Percentiles rank a stretch among this genome's conserved stretches.
Evolutionary conservation across 92 coral and sea anemone species (phyloP).

Genomic region (Epizoanthus scotinus): DNA sequence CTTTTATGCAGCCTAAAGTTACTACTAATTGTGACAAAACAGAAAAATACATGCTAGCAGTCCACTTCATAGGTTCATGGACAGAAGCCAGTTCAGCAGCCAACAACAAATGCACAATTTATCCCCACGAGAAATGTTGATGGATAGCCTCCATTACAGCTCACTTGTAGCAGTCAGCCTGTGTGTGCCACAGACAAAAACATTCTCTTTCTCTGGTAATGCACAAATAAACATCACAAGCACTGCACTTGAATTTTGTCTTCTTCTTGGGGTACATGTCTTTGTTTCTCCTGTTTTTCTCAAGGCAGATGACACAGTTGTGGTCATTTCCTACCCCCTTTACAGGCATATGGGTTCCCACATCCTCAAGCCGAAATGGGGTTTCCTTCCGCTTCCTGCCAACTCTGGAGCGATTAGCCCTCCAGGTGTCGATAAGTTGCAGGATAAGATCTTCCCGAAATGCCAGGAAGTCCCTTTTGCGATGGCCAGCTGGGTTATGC

Average conservation of each 20-base stretch:
- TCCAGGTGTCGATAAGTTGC: conserved; percentile 40
- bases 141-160: background rate
- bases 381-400: conserved; percentile 49
- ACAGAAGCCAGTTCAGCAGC: background rate
- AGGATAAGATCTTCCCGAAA: conserved; percentile 50
- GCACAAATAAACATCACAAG: conserved; percentile 56
- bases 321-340: conserved; percentile 54
- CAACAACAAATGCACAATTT: conserved; percentile 12
- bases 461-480: conserved; percentile 38
- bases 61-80: conserved; percentile 4
- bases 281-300: conserved; percentile 35
- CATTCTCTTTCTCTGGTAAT: conserved; percentile 44
- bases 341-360: conserved; percentile 48
- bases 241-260: conserved; percentile 43
- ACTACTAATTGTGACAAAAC: conserved; percentile 4
- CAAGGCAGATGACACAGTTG: conserved; percentile 54
- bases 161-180: conserved; percentile 44
- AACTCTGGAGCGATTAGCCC: conserved; percentile 34
- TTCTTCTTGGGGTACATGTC: conserved; percentile 37
- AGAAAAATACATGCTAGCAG: conserved; percentile 15
- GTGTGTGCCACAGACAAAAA: conserved; percentile 53
- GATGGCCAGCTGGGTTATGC: background rate
- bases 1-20: conserved; percentile 12
- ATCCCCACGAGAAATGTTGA: background rate
- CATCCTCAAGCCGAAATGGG: conserved; percentile 40